Conservation (phyloP, 2,888 invertebrate genomes). For the Acanthosepion esculentum region DNA sequence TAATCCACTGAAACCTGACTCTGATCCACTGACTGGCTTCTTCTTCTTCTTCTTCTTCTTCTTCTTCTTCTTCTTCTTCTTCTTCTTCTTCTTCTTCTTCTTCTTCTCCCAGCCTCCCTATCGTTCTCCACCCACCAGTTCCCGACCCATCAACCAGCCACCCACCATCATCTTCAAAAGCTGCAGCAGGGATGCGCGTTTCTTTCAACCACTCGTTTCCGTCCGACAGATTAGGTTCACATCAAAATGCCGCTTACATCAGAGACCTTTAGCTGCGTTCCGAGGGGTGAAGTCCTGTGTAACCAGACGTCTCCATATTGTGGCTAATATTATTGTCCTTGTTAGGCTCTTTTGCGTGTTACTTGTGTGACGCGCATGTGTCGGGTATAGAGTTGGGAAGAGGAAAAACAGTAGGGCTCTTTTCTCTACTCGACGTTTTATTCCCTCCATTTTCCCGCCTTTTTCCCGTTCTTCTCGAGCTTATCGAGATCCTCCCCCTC, state of each 20-base stretch:
- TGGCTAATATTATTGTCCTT: slow-evolving; percentile 6
- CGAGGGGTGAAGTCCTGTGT: neutral
- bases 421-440: neutral
- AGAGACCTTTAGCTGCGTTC: neutral
- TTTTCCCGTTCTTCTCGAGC: neutral
- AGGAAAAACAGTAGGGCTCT: no score
- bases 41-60: neutral
- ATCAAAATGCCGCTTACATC: slow-evolving; percentile 33
- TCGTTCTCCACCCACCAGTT: neutral
- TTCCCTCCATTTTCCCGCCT: neutral
- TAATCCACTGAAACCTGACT: neutral
- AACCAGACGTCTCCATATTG: neutral
- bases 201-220: slow-evolving; percentile 21
- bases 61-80: neutral
- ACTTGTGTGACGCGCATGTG: neutral
- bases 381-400: neutral
- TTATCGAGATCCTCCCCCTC: neutral
- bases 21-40: neutral
- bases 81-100: neutral
- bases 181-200: slow-evolving; percentile 14
- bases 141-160: neutral
- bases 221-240: slow-evolving; percentile 33
- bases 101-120: neutral
- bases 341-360: neutral
- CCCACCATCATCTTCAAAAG: slow-evolving; percentile 2